phyloP scores from a whole-genome alignment of 2,888 invertebrate genomes.

The Melieria omissa region DNA sequence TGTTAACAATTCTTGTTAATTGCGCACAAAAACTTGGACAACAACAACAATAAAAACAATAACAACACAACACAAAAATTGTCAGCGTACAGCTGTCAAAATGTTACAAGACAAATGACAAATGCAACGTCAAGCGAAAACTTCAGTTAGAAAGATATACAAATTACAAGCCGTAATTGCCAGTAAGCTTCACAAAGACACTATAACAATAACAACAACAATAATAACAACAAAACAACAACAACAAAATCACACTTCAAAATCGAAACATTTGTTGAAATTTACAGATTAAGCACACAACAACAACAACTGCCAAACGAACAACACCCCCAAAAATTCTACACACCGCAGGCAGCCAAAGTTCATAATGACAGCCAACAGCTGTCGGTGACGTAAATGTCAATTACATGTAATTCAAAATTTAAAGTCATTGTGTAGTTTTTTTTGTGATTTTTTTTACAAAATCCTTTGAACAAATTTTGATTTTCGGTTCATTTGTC shows the following conservation, averaged over 20 bases:
- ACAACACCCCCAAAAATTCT: too few species aligned
- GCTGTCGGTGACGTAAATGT: too few species aligned
- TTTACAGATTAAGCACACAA: too few species aligned
- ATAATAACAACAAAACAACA: background rate
- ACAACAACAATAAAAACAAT: conserved; percentile 40
- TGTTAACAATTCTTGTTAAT: conserved; percentile 50
- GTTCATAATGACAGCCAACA: too few species aligned
- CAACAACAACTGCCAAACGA: too few species aligned
- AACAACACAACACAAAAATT: conserved; percentile 38
- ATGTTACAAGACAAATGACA: conserved; percentile 31
- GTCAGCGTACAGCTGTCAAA: conserved; percentile 56
- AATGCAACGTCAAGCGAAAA: background rate
- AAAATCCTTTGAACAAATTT: too few species aligned
- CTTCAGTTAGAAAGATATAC: conserved; percentile 12
- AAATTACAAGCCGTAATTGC: conserved; percentile 21
- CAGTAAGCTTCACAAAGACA: conserved; percentile 18
- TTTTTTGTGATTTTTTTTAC: too few species aligned
- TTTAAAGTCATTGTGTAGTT: too few species aligned
- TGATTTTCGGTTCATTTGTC: too few species aligned
- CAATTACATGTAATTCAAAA: too few species aligned
- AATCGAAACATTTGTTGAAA: background rate
- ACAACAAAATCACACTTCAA: conserved; percentile 21
- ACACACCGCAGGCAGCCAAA: too few species aligned
- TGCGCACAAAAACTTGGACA: conserved; percentile 46
- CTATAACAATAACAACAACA: background rate